Evolutionary conservation across 2,113 vertebrate genomes (phyloP).

Genomic region (Erpornis zantholeuca): DNA sequence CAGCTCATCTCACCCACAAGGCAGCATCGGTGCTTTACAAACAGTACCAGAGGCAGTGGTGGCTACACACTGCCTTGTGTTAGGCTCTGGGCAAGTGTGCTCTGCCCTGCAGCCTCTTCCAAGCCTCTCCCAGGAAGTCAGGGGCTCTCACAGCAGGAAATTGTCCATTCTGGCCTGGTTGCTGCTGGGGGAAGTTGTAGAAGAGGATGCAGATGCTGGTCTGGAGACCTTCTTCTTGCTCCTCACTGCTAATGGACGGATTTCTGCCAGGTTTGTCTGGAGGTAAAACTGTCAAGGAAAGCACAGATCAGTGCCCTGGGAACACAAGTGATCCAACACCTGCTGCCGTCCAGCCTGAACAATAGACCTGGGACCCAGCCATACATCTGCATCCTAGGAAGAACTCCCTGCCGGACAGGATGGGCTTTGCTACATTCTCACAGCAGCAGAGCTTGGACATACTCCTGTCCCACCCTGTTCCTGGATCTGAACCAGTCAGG

Average conservation of each 20-base stretch:
- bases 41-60: neutral
- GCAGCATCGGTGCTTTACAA: neutral
- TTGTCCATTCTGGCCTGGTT: conserved; percentile 66
- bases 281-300: conserved; percentile 56
- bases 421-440: neutral
- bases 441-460: neutral
- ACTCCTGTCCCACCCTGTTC: neutral
- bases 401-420: neutral
- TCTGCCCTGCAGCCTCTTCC: neutral
- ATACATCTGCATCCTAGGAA: neutral
- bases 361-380: neutral
- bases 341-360: neutral
- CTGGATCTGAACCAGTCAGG: neutral
- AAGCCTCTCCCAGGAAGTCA: neutral
- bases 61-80: accelerated
- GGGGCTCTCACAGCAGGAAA: conserved; percentile 54
- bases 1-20: neutral
- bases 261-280: conserved; percentile 57
- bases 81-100: neutral
- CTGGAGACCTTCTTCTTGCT: conserved; percentile 55
- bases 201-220: neutral
- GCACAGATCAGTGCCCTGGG: neutral
- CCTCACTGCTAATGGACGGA: conserved; percentile 56
- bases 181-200: neutral
- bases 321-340: neutral